Base-by-base conservation (phyloP, 2,113 vertebrate species). In the Micromys minutus region DNA sequence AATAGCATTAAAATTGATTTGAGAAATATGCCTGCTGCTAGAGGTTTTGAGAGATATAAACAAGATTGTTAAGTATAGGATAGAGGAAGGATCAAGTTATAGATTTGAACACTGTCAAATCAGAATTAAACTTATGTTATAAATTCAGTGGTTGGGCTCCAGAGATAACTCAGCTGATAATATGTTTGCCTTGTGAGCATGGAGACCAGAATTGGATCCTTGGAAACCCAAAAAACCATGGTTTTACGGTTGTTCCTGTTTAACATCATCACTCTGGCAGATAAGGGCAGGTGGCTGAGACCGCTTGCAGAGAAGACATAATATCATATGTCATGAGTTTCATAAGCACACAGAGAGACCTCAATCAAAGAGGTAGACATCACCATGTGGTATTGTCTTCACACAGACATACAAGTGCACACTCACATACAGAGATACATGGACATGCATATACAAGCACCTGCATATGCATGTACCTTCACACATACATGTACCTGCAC, bases 31-130 rank as follows among this genome's bases (percentile, higher is more conserved):
- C 26, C 55, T 50, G 72, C 16, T 39, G 22, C 5, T 45, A 74
- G 39, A 34, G 89, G 5, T 63, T 92, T 96, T 75, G 12, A 71
- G 69, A 91, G 80, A 52, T 26, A 15, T 52, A 91, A 96, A 71
- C 39, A 16, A 52, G 21, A 29, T 57, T 79, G 93, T 94, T 71
- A 26, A 84, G 59, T 17, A 71, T 34, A 52, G 7, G 36, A 76
- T 90, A 93, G 24, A 77, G 24, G 4, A 81, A 85, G 3, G 50
- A 24, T 52, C n/a, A 74, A 63, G 47, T 72, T 72, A 72, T 39
- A 72, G 7, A 72, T 39, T 50, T 15, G 69, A 91, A 36, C 7
- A 34, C 16, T 24, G 31, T 76, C n/a, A 50, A 94, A 36, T 69
- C 10, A 65, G 17, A 91, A 63, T 89, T 17, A 65, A 76, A 83